These are phyloP conservation scores for Antigone vipio DNA, from an alignment of 2,113 vertebrate species.

Conservation along the genomic window DNA sequence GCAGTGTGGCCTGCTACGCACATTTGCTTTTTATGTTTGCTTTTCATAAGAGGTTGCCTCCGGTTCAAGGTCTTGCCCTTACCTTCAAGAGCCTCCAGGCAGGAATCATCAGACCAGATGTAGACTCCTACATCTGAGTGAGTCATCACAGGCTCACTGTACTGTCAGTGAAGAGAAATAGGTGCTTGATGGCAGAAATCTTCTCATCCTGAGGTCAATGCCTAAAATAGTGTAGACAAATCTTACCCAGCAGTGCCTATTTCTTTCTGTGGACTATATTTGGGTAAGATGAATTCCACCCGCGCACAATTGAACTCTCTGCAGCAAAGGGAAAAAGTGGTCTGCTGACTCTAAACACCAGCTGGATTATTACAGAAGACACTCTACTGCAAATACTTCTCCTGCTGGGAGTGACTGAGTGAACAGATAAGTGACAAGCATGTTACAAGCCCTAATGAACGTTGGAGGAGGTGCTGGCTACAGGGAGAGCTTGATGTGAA, in stretches of 20 bases:
- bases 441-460: background rate
- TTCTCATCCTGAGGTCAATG: slow-evolving; percentile 26
- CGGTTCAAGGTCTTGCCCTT: background rate
- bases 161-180: slow-evolving; percentile 22
- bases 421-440: background rate
- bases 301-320: background rate
- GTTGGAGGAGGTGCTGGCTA: background rate
- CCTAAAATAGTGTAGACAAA: slow-evolving; percentile 5
- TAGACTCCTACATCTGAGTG: slow-evolving; percentile 34
- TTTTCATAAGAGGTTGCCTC: background rate
- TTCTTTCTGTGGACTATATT: slow-evolving; percentile 28
- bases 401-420: background rate
- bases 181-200: slow-evolving; percentile 3
- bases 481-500: background rate
- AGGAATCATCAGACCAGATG: background rate
- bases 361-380: background rate
- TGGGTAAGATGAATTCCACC: slow-evolving; percentile 19
- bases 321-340: background rate
- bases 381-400: background rate
- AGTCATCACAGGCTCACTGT: slow-evolving; percentile 23
- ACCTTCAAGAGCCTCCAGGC: background rate
- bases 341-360: background rate
- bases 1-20: background rate
- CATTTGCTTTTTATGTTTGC: background rate
- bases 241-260: background rate